A percentile compares a stretch with the other conserved stretches of the same genome.
Conservation (phyloP, 1,140 invertebrate species). For the Chrysomallon squamiferum region DNA sequence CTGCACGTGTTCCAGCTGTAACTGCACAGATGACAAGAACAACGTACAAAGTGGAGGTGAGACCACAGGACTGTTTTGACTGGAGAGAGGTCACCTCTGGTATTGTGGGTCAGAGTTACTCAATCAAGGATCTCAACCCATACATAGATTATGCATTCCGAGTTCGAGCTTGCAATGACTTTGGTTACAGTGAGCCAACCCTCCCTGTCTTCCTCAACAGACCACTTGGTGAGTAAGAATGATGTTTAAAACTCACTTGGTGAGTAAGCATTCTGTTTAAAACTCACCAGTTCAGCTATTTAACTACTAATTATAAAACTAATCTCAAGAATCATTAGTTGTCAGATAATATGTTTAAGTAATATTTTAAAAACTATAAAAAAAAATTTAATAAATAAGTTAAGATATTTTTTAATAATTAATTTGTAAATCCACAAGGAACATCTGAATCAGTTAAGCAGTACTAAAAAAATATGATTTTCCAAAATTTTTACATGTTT, state of each 20-base stretch:
- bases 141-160: slow-evolving; percentile 94
- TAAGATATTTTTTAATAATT: too few relatives aligned
- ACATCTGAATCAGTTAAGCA: too few relatives aligned
- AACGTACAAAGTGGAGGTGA: slow-evolving; percentile 47
- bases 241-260: background rate
- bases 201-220: slow-evolving; percentile 68
- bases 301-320: too few relatives aligned
- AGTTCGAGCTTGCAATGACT: slow-evolving; percentile 96
- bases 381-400: too few relatives aligned
- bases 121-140: slow-evolving; percentile 47
- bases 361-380: too few relatives aligned
- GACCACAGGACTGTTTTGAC: slow-evolving; percentile 41
- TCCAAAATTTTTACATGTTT: too few relatives aligned
- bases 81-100: slow-evolving; percentile 49
- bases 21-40: slow-evolving; percentile 39
- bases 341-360: too few relatives aligned
- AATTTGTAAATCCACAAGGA: too few relatives aligned
- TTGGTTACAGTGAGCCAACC: slow-evolving; percentile 90
- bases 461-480: too few relatives aligned
- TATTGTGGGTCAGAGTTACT: slow-evolving; percentile 26
- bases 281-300: too few relatives aligned
- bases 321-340: too few relatives aligned
- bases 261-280: background rate
- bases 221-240: slow-evolving; percentile 42
- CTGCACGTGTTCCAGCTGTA: slow-evolving; percentile 41